Conservation (phyloP, 2,888 invertebrate species). For the Lasioglossum zephyrum region DNA sequence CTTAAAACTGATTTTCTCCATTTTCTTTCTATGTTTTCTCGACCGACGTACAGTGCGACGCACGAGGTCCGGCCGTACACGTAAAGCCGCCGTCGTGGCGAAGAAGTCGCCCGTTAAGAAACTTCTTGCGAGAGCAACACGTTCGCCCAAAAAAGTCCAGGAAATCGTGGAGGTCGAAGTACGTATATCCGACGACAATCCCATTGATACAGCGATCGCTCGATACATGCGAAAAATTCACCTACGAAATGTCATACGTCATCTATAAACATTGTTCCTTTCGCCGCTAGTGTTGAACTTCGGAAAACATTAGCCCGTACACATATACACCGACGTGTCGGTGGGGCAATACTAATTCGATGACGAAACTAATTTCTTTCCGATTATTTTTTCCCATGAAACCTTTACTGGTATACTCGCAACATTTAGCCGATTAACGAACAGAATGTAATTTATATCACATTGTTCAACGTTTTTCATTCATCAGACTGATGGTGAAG, state of each 20-base stretch:
- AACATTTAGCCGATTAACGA: background rate
- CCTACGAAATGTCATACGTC: background rate
- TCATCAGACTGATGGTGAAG: background rate
- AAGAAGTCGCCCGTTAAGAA: constrained; percentile 81
- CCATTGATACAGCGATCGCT: constrained; percentile 1
- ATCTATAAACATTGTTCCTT: background rate
- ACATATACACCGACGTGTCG: background rate
- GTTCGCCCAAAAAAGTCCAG: constrained; percentile 73
- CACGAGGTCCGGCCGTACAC: constrained; percentile 86
- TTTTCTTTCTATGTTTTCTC: background rate
- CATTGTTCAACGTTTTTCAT: background rate
- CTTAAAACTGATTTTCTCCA: background rate
- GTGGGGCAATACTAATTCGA: background rate
- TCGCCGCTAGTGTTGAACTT: background rate
- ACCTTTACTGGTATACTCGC: background rate
- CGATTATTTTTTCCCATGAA: background rate
- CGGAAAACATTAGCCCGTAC: background rate
- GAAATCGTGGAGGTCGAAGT: constrained; percentile 78
- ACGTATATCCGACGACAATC: constrained; percentile 34
- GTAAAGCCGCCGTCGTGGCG: constrained; percentile 75
- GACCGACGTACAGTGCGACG: constrained; percentile 84
- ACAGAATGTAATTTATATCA: background rate
- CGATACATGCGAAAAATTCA: background rate
- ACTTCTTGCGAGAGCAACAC: constrained; percentile 75
- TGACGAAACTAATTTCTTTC: background rate